Conservation (phyloP, 2,113 vertebrate genomes). For the Isurus oxyrinchus region DNA sequence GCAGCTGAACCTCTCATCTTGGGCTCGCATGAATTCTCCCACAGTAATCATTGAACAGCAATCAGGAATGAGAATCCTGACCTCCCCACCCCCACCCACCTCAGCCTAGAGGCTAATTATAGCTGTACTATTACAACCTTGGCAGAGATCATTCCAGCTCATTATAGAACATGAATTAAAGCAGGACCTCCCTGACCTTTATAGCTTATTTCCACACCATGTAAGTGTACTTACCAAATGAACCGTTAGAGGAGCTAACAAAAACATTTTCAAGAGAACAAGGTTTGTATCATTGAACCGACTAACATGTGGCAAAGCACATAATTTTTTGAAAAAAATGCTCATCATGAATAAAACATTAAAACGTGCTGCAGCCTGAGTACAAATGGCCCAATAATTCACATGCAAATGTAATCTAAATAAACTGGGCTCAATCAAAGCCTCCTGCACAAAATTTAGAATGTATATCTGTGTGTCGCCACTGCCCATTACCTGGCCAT, state of each 20-base stretch:
- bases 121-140: not conserved
- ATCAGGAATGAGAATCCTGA: not conserved
- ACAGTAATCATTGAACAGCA: not conserved
- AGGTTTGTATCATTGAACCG: not conserved
- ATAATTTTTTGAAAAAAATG: not conserved
- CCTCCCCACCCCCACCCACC: not conserved
- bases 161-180: not conserved
- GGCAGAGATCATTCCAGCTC: not conserved
- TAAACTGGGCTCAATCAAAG: not conserved
- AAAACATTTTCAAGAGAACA: constrained; percentile 5
- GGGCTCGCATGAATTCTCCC: not conserved
- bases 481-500: not conserved
- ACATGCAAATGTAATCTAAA: not conserved
- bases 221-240: not conserved
- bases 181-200: not conserved
- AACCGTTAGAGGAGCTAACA: not conserved
- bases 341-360: not conserved
- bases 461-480: not conserved
- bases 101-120: not conserved
- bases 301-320: not conserved
- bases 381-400: not conserved
- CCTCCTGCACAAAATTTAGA: not conserved
- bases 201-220: not conserved
- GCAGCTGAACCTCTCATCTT: not conserved
- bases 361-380: not conserved